A percentile compares a stretch with the other conserved stretches of the same genome.
phyloP scores from a whole-genome alignment of 2,797 vertebrate genomes.

The Phataginus tetradactyla region DNA sequence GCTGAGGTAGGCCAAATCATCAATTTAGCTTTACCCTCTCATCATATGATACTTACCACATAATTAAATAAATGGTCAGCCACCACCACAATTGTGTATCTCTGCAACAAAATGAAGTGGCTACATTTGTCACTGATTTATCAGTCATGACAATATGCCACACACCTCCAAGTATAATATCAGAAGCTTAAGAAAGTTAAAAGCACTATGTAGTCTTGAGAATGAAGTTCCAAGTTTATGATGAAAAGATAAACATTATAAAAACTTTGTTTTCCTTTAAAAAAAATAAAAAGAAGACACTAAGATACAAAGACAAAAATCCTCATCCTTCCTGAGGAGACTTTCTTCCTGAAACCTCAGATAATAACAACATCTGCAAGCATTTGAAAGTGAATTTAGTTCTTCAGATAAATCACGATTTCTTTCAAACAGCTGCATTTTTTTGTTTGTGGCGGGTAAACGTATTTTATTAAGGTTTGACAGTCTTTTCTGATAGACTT shows the following conservation, averaged over 20 bases:
- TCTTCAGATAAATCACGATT: constrained; percentile 51
- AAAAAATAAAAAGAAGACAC: background rate
- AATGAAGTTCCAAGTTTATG: constrained; percentile 42
- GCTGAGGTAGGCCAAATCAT: constrained; percentile 72
- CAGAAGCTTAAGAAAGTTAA: constrained; percentile 43
- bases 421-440: constrained; percentile 44
- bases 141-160: constrained; percentile 44
- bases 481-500: constrained; percentile 30
- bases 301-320: constrained; percentile 52
- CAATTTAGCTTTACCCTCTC: constrained; percentile 77
- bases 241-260: constrained; percentile 19
- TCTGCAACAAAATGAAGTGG: constrained; percentile 61
- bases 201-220: background rate
- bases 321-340: constrained; percentile 6
- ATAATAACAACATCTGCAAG: constrained; percentile 55
- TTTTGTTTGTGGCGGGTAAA: background rate
- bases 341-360: constrained; percentile 45
- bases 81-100: constrained; percentile 55
- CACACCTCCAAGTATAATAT: background rate
- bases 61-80: constrained; percentile 77
- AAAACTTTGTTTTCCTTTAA: constrained; percentile 29
- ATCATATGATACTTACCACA: constrained; percentile 65
- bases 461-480: constrained; percentile 18
- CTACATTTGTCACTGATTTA: constrained; percentile 44
- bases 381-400: constrained; percentile 55